Evolutionary conservation across 2,113 vertebrate species (phyloP).

Genomic region (Oophaga pumilio): DNA sequence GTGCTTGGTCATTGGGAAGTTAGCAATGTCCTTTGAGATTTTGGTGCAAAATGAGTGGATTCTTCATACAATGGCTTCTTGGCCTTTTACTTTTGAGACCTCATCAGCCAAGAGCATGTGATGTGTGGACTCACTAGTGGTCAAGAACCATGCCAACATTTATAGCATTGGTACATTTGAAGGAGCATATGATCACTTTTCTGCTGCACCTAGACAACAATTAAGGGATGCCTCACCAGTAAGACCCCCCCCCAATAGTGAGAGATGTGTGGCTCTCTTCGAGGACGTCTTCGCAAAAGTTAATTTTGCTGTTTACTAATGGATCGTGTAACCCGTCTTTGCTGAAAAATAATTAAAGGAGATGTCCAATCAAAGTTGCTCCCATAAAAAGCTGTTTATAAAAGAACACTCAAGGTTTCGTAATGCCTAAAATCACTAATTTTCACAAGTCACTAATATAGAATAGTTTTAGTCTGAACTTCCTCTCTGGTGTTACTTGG

Average conservation of each 20-base stretch:
- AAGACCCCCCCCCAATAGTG: too few species aligned
- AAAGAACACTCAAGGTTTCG: neutral
- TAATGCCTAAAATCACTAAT: neutral
- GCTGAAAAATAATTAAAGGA: neutral
- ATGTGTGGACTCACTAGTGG: neutral
- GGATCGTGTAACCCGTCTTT: neutral
- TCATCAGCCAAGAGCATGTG: neutral
- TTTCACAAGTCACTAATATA: constrained; percentile 12
- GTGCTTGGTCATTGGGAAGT: too few species aligned
- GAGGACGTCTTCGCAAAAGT: neutral
- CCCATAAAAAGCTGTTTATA: neutral
- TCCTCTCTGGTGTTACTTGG: constrained; percentile 20
- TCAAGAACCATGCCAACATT: too few species aligned
- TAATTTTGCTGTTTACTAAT: neutral
- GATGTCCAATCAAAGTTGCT: neutral
- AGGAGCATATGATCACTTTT: too few species aligned
- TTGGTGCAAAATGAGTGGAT: too few species aligned
- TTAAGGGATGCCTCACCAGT: neutral
- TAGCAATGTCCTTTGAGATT: too few species aligned
- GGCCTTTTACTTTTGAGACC: too few species aligned
- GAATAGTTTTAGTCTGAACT: constrained; percentile 11
- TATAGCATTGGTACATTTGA: too few species aligned
- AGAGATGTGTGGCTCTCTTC: neutral
- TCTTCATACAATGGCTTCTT: too few species aligned
- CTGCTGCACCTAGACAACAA: too few species aligned